These are phyloP conservation scores for Stenodera caucasica DNA, from an alignment of 2,888 invertebrate genomes.

Conservation along the genomic window DNA sequence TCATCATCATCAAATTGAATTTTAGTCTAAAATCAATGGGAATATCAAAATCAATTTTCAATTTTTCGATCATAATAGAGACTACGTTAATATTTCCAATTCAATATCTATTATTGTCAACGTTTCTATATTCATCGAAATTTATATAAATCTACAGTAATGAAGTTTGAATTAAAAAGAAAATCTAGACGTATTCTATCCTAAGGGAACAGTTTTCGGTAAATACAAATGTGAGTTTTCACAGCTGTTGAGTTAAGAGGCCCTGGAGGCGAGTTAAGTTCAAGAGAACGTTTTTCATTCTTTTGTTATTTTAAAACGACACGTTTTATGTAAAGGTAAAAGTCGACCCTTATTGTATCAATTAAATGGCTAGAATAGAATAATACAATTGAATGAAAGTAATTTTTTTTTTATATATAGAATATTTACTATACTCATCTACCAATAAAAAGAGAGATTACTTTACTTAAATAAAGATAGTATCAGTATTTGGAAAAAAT, in stretches of 20 bases:
- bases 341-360: slow-evolving; percentile 23
- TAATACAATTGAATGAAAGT: not conserved
- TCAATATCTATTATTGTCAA: no score
- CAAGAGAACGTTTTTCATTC: slow-evolving; percentile 29
- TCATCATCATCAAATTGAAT: no score
- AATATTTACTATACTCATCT: no score
- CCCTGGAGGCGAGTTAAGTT: slow-evolving; percentile 29
- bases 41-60: no score
- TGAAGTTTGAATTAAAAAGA: slow-evolving; percentile 21
- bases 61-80: no score
- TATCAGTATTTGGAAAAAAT: no score
- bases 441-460: no score
- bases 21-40: no score
- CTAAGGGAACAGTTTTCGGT: slow-evolving; percentile 29
- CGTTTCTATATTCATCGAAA: not conserved
- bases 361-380: slow-evolving; percentile 15
- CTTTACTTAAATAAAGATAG: no score
- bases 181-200: slow-evolving; percentile 18
- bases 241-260: slow-evolving; percentile 28
- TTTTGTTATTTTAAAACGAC: slow-evolving; percentile 31
- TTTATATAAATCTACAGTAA: slow-evolving; percentile 6
- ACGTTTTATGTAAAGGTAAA: slow-evolving; percentile 21
- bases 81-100: no score
- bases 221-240: slow-evolving; percentile 33
- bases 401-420: no score